These are phyloP conservation scores for Ceyx cyanopectus DNA, from an alignment of 2,113 vertebrate species.

Conservation along the genomic window DNA sequence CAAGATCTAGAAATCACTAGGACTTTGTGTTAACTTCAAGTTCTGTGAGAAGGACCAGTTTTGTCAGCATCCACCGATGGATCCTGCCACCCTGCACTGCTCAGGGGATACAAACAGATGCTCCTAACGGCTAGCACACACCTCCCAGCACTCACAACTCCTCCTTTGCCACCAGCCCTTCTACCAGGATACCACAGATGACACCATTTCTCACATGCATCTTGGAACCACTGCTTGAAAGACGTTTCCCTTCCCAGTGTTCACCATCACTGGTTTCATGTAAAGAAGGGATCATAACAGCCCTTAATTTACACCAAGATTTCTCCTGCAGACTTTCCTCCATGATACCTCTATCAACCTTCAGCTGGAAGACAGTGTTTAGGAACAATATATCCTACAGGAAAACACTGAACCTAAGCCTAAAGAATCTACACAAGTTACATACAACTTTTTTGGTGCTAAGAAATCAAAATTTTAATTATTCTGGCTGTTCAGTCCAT, in stretches of 20 bases:
- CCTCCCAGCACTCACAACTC: background rate
- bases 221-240: background rate
- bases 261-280: background rate
- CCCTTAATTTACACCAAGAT: too few species aligned
- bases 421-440: fast-evolving
- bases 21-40: background rate
- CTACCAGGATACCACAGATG: too few species aligned
- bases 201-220: background rate
- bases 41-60: background rate
- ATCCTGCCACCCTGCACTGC: background rate
- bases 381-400: background rate
- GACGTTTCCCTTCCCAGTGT: background rate
- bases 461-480: background rate
- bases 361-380: background rate
- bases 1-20: background rate
- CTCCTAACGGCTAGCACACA: background rate
- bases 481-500: background rate
- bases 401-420: background rate
- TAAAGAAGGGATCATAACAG: background rate
- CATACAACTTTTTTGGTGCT: background rate
- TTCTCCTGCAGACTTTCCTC: background rate
- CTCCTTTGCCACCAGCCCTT: background rate
- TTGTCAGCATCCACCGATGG: fast-evolving
- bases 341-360: background rate
- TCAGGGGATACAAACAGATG: fast-evolving